These are phyloP conservation scores for Tortrix viridana DNA, from an alignment of 2,888 invertebrate species.

Conservation along the genomic window DNA sequence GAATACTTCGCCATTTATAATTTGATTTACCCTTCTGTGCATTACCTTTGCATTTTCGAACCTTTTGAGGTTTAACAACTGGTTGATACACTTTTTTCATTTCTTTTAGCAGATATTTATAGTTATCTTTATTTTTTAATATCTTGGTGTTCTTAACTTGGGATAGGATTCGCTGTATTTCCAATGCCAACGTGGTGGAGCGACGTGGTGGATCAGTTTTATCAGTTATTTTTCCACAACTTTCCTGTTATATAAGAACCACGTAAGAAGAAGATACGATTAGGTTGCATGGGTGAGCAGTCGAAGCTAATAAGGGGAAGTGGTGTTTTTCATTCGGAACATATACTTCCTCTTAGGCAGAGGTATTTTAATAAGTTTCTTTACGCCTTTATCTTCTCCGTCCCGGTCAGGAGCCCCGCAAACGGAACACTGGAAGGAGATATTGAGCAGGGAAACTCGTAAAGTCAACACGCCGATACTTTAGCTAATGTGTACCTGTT, in stretches of 20 bases:
- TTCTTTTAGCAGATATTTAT: conserved; percentile 50
- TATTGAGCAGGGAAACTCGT: conserved; percentile 8
- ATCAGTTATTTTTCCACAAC: conserved; percentile 32
- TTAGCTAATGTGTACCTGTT: background rate
- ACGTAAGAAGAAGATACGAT: conserved; percentile 14
- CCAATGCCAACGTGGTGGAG: conserved; percentile 51
- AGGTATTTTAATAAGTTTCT: conserved; percentile 57
- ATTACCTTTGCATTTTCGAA: conserved; percentile 12
- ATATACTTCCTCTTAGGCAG: conserved; percentile 63
- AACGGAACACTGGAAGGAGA: conserved; percentile 64
- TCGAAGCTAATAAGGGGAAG: conserved; percentile 60
- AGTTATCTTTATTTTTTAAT: conserved; percentile 50
- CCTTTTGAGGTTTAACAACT: background rate
- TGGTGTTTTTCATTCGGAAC: conserved; percentile 56
- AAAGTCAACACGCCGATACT: background rate
- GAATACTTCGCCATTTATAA: background rate
- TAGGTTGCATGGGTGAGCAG: background rate
- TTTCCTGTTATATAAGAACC: conserved; percentile 51
- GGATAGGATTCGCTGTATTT: conserved; percentile 54
- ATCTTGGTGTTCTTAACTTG: conserved; percentile 54
- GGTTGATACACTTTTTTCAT: conserved; percentile 55
- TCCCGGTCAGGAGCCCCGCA: conserved; percentile 50
- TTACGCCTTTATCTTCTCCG: conserved; percentile 34
- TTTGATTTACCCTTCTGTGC: background rate
- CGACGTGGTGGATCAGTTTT: conserved; percentile 18